A percentile compares a stretch with the other conserved stretches of the same genome.
These are phyloP conservation scores for Scrobipalpa atriplicella DNA, from an alignment of 2,888 invertebrate species.

Conservation along the genomic window DNA sequence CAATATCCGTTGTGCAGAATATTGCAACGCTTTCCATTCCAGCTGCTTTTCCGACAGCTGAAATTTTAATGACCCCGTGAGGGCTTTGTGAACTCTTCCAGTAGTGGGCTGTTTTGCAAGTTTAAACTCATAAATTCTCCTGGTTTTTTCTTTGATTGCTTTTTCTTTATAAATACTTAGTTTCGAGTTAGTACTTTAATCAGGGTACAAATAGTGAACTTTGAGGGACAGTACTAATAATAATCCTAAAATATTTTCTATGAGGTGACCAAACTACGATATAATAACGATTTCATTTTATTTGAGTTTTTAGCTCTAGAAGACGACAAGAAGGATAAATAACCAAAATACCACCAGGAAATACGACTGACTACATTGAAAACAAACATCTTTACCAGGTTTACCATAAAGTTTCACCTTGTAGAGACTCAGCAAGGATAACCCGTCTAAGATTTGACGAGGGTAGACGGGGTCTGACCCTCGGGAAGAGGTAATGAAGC, in stretches of 20 bases:
- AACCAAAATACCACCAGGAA: not conserved
- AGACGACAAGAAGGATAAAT: too few species aligned
- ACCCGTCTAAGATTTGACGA: conserved; percentile 32
- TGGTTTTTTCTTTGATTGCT: not conserved
- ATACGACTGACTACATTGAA: not conserved
- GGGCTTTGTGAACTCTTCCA: not conserved
- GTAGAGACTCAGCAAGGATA: not conserved
- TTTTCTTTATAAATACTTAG: not conserved
- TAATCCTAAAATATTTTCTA: too few species aligned
- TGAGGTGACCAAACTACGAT: too few species aligned
- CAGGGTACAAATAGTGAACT: too few species aligned
- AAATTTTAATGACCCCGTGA: conserved; percentile 11
- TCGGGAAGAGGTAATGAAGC: conserved; percentile 48
- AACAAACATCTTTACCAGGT: not conserved
- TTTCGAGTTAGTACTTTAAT: too few species aligned
- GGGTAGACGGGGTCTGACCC: conserved; percentile 44
- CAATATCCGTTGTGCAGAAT: conserved; percentile 11
- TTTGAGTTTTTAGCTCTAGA: too few species aligned
- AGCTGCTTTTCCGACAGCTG: conserved; percentile 12
- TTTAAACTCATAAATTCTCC: not conserved
- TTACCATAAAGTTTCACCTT: not conserved
- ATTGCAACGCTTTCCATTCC: conserved; percentile 8
- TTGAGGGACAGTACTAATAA: too few species aligned
- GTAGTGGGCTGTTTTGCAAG: not conserved
- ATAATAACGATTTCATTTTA: too few species aligned